Evolutionary conservation across 2,113 vertebrate species (phyloP).

Genomic region (Psephotus haematonotus): DNA sequence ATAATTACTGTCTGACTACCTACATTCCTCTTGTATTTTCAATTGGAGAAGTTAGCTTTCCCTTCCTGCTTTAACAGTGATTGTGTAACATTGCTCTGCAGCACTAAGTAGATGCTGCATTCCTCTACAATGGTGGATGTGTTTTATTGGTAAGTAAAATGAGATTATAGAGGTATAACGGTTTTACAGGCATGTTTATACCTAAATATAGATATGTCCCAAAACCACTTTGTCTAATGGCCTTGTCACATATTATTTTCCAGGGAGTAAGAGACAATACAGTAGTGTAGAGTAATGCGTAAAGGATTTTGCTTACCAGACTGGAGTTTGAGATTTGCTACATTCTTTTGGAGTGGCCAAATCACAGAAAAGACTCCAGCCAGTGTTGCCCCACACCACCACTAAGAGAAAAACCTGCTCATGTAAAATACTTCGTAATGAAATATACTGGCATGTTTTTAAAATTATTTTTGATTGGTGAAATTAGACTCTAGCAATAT

Average conservation of each 20-base stretch:
- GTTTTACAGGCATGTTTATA: slow-evolving; percentile 44
- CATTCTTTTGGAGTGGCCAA: neutral
- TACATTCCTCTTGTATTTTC: slow-evolving; percentile 52
- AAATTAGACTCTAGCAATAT: neutral
- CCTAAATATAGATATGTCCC: slow-evolving; percentile 35
- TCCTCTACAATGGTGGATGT: neutral
- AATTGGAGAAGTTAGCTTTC: slow-evolving; percentile 23
- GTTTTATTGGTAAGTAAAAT: slow-evolving; percentile 32
- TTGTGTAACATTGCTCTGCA: slow-evolving; percentile 53
- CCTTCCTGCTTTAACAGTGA: neutral
- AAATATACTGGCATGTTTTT: neutral
- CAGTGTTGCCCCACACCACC: neutral
- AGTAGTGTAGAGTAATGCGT: neutral
- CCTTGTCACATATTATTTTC: neutral
- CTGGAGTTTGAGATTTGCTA: neutral
- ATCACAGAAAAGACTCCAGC: neutral
- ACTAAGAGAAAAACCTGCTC: neutral
- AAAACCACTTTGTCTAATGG: slow-evolving; percentile 14
- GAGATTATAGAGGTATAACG: slow-evolving; percentile 11
- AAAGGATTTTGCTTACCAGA: neutral
- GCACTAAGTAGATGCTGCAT: neutral
- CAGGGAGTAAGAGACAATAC: neutral
- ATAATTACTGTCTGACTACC: slow-evolving; percentile 59
- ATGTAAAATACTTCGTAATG: neutral
- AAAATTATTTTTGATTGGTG: neutral